Evolutionary conservation across 2,113 vertebrate species (phyloP).

Genomic region (Sander lucioperca): DNA sequence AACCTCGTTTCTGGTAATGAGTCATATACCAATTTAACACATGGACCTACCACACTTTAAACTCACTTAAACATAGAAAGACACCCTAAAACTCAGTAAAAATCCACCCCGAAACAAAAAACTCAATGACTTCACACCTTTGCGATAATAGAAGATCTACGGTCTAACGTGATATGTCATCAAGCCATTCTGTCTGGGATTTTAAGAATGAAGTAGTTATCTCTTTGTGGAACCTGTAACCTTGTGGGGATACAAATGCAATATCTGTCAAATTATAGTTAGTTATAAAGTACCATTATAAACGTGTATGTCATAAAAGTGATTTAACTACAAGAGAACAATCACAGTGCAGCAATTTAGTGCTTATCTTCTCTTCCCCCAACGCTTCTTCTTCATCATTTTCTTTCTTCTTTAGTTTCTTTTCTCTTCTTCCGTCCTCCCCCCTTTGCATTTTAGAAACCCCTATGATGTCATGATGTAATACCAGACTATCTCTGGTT

Average conservation of each 20-base stretch:
- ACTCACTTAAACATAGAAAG: background rate
- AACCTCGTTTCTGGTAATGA: slow-evolving; percentile 51
- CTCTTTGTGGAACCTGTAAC: background rate
- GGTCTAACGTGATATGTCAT: background rate
- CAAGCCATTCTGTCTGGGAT: background rate
- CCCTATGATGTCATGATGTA: slow-evolving; percentile 41
- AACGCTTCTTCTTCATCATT: background rate
- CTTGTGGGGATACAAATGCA: background rate
- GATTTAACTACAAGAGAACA: background rate
- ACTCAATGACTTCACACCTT: background rate
- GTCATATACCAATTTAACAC: slow-evolving; percentile 54
- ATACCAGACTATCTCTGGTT: slow-evolving; percentile 52
- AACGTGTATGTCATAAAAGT: background rate
- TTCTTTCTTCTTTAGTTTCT: background rate
- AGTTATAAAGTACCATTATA: background rate
- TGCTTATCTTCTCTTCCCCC: background rate
- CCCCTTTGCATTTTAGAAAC: slow-evolving; percentile 4
- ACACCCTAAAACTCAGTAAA: background rate
- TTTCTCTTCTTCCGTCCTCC: background rate
- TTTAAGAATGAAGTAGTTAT: background rate
- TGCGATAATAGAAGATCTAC: background rate
- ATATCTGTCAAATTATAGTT: background rate
- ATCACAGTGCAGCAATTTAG: background rate
- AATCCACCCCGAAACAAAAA: background rate
- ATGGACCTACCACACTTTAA: slow-evolving; percentile 39